Evolutionary conservation across 2,888 invertebrate species (phyloP).

Genomic region (Drosophila acutilabella): DNA sequence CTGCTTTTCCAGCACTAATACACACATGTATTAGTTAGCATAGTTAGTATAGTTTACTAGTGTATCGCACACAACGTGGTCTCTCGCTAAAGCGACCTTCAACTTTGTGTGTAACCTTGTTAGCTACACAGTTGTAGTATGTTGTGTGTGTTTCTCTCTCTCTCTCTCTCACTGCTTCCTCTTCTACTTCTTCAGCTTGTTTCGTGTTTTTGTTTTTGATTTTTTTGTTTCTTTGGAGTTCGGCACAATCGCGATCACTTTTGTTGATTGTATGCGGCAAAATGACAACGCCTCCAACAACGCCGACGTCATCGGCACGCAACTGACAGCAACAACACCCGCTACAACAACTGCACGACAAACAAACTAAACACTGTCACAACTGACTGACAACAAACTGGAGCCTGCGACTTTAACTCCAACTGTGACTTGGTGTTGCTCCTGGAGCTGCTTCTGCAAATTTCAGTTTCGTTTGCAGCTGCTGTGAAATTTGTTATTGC

Average conservation of each 20-base stretch:
- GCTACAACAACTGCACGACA: conserved; percentile 60
- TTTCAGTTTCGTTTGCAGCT: conserved; percentile 53
- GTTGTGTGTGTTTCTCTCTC: conserved; percentile 35
- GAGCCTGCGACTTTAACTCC: conserved; percentile 13
- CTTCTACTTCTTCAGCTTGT: conserved; percentile 22
- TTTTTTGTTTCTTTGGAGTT: conserved; percentile 59
- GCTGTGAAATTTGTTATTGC: conserved; percentile 47
- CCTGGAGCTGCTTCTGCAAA: conserved; percentile 12
- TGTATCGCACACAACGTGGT: conserved; percentile 38
- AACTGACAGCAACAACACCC: conserved; percentile 54
- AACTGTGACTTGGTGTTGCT: no score
- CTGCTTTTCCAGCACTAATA: not conserved
- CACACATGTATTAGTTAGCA: not conserved
- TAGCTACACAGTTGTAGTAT: conserved; percentile 49
- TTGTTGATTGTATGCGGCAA: conserved; percentile 67
- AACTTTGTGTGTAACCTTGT: conserved; percentile 78
- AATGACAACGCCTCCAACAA: conserved; percentile 75
- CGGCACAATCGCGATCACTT: conserved; percentile 79
- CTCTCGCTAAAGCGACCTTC: conserved; percentile 64
- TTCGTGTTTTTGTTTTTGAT: conserved; percentile 18
- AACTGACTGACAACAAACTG: conserved; percentile 59
- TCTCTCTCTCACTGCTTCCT: conserved; percentile 16
- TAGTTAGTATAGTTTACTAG: conserved; percentile 25
- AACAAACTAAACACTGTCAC: conserved; percentile 56
- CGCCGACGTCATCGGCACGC: conserved; percentile 68